Evolutionary conservation across 2,797 vertebrate genomes (phyloP), one percentile per base, ranked within the genome.

Genomic region (Phrynocephalus vlangalii): DNA sequence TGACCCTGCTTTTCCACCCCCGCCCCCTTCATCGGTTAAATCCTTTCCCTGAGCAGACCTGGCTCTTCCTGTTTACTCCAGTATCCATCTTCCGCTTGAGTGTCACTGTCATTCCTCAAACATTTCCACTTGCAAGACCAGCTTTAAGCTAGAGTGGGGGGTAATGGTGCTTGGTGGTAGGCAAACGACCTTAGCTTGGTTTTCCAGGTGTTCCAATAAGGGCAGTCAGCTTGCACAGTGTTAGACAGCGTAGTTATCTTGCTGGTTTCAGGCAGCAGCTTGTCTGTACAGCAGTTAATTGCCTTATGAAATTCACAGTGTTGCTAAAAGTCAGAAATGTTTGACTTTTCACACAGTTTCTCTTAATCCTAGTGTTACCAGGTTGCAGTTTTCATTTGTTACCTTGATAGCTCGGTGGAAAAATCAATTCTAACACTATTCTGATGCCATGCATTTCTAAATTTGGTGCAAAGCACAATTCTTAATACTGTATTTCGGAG

Each of bases 11-110:
- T 75, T 73, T 60, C 28, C 48, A 7, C n/a, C 63, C 66, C 38
- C 38, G 3, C 38, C 52, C 8, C 22, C 3, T 60, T 20, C 68
- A 75, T 56, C 82, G 85, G 83, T 78, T 88, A 77, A 88, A 85
- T 88, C 87, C 71, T 48, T 81, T 88, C 78, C 71, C 60, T 85
- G 44, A 85, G 13, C 71, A 85, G 83, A 76, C 83, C 78, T 85
- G 63, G 63, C 71, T 30, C 87, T 88, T 88, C 87, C 83, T 88
- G 87, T 88, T 88, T 82, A 88, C 79, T 85, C 78, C 83, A 82
- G 48, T 60, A 77, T 76, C 71, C 66, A 82, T 84, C 83, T 85
- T 88, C 83, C 16, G 71, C 77, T 67, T 48, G 22, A 33, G n/a
- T 79, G 66, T 48, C 70, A 44, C n/a, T n/a, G 30, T 85, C 56